Evolutionary conservation across 1,140 invertebrate species (phyloP), one percentile per base, ranked within the genome.

Genomic region (Meloidogyne exigua): DNA sequence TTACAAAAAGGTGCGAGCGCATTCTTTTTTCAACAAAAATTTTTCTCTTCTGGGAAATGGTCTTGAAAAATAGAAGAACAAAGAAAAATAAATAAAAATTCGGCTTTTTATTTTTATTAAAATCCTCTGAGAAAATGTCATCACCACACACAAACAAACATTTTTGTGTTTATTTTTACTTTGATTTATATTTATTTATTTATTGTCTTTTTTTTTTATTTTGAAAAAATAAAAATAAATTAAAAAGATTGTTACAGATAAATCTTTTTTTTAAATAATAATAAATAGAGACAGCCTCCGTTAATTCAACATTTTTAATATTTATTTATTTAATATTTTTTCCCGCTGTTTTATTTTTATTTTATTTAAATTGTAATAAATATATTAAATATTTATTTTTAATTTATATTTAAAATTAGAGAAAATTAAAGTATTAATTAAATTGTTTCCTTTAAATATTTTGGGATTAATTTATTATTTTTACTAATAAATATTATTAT

Each of bases 81-180:
- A 49, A 15, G 18, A 57, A 21, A n/a, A 15, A 15, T n/a, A 57
- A 57, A 57, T 18, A 57, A 49, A 18, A 57, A 57, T 57, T 57
- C 49, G 49, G 49, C 49, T 57, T 57, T 57, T 57, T 44, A 44
- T 44, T 57, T 57, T n/a, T 57, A n/a, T 57, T 57, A 57, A 57
- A 57, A n/a, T 57, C 49, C 18, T 57, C 49, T 57, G 49, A n/a
- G 49, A 57, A 57, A 57, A 57, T 57, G 49, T 57, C 49, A 57
- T n/a, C 49, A 57, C 49, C 49, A 57, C 49, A 57, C 49, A 57
- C 49, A 57, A 18, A 57, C 49, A 57, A 57, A 57, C 49, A 57
- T 57, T 57, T 57, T 57, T 57, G 18, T 57, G 18, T 57, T 57
- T 57, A 57, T 57, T 57, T 12, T 57, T 57, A 9, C 49, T 57